Conservation (phyloP, 2,797 vertebrate genomes). For the Chanos chanos region DNA sequence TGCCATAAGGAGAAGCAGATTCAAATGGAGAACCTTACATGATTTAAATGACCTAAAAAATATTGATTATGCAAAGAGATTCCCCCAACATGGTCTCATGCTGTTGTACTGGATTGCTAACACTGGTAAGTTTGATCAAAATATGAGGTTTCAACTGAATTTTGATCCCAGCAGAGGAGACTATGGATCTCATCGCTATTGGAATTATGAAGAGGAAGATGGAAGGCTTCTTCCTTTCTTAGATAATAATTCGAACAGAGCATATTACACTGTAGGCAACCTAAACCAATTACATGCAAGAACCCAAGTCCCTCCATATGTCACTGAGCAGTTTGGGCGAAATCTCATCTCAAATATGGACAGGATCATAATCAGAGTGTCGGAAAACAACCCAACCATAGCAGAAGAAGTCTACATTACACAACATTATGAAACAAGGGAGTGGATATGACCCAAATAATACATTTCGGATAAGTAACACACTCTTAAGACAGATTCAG, state of each 20-base stretch:
- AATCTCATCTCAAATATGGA: not conserved
- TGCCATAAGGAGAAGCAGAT: no score
- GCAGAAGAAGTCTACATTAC: conserved; percentile 5
- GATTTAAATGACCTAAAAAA: no score
- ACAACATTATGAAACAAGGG: not conserved
- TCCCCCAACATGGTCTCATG: no score
- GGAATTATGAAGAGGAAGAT: not conserved
- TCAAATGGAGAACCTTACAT: no score
- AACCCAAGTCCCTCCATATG: not conserved
- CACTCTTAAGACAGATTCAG: not conserved
- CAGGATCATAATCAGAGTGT: not conserved
- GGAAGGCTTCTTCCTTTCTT: not conserved
- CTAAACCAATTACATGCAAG: not conserved
- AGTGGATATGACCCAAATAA: not conserved
- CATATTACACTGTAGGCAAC: not conserved
- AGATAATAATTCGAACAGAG: not conserved
- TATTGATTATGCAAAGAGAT: no score
- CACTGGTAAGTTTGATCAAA: not conserved
- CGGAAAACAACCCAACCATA: not conserved
- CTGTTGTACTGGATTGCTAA: no score
- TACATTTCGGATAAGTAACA: not conserved
- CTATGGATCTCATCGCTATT: not conserved
- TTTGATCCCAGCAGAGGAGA: not conserved
- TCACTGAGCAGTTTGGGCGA: not conserved
- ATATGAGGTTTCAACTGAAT: not conserved